These are phyloP conservation scores for Meandrina meandrites DNA, from an alignment of 92 coral and sea anemone genomes.

Conservation along the genomic window DNA sequence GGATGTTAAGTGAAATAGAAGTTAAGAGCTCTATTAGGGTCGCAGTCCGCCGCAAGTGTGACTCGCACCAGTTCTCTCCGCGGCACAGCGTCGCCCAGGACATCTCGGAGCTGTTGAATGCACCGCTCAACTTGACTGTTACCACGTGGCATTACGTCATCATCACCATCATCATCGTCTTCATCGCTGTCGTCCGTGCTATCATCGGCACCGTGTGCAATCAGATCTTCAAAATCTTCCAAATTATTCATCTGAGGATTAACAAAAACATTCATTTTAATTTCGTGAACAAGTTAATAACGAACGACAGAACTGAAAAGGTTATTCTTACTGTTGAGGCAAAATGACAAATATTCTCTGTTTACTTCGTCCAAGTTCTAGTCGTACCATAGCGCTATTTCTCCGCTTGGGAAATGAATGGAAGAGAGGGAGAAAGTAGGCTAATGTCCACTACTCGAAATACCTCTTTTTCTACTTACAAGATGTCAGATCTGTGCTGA, in stretches of 20 bases:
- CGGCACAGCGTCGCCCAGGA: conserved; percentile 74
- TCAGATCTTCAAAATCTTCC: conserved; percentile 20
- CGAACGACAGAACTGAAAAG: too few relatives aligned
- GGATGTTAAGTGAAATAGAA: conserved; percentile 77
- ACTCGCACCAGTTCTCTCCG: conserved; percentile 79
- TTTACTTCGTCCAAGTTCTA: too few relatives aligned
- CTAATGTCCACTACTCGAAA: too few relatives aligned
- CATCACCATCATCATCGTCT: conserved; percentile 5
- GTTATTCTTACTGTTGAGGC: too few relatives aligned
- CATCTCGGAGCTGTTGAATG: conserved; percentile 52
- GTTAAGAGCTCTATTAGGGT: conserved; percentile 89
- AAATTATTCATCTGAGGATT: conserved; percentile 3
- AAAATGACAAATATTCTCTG: too few relatives aligned
- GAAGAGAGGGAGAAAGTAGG: too few relatives aligned
- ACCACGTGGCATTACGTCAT: conserved; percentile 46
- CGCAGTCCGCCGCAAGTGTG: conserved; percentile 92
- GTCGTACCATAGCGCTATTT: too few relatives aligned
- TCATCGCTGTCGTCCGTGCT: neutral
- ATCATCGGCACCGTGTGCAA: neutral
- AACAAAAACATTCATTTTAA: neutral
- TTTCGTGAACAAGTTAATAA: neutral
- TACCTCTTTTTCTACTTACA: too few relatives aligned
- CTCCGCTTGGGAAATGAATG: too few relatives aligned
- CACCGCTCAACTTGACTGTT: conserved; percentile 38
- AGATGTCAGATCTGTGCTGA: neutral